These are phyloP conservation scores for Cerceris rybyensis DNA, from an alignment of 2,888 invertebrate genomes.

Conservation along the genomic window DNA sequence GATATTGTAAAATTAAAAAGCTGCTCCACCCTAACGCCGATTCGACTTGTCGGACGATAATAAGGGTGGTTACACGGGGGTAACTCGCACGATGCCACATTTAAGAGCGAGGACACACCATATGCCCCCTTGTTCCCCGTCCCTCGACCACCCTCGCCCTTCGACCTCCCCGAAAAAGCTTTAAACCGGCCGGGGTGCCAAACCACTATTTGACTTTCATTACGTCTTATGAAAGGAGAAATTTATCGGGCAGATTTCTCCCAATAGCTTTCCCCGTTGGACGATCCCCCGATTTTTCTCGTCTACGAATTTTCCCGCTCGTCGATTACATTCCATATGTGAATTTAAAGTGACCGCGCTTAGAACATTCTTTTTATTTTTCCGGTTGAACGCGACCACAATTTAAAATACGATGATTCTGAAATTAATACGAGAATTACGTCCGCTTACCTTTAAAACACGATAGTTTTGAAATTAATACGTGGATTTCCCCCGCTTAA, in stretches of 20 bases:
- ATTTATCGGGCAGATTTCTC: constrained; percentile 73
- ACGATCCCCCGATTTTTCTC: constrained; percentile 39
- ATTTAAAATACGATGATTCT: background rate
- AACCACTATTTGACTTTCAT: constrained; percentile 82
- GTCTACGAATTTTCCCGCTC: constrained; percentile 70
- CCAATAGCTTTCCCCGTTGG: constrained; percentile 32
- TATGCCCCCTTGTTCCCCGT: constrained; percentile 62
- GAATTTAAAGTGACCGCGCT: constrained; percentile 43
- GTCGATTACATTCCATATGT: constrained; percentile 43
- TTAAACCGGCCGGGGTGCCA: constrained; percentile 70
- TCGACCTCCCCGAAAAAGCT: constrained; percentile 49
- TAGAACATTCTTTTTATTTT: background rate
- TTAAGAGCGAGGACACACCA: constrained; percentile 68
- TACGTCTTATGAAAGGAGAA: constrained; percentile 76
- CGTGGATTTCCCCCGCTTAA: too few species aligned
- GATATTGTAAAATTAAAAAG: constrained; percentile 81
- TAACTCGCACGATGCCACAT: constrained; percentile 40
- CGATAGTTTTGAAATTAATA: too few species aligned
- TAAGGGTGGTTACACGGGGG: constrained; percentile 68
- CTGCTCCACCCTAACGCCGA: constrained; percentile 65
- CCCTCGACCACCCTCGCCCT: constrained; percentile 37
- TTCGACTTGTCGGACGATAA: constrained; percentile 71
- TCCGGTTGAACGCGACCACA: background rate
- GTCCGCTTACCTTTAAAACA: background rate
- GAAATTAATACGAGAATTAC: background rate